Conservation (phyloP, 2,113 vertebrate species). For the Carassius auratus region DNA sequence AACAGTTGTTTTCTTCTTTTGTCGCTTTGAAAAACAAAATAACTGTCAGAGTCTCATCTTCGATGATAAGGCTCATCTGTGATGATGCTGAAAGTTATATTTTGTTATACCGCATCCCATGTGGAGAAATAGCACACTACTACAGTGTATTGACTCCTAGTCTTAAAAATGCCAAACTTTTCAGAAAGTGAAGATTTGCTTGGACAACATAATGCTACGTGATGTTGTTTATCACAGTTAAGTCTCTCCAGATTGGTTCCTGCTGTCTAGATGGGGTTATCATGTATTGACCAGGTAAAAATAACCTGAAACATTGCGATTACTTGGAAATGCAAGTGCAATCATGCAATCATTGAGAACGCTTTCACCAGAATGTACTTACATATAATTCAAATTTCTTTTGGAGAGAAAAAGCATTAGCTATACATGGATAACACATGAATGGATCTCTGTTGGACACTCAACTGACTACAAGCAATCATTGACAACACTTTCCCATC, state of each 20-base stretch:
- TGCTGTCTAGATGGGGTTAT: slow-evolving; percentile 12
- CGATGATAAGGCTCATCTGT: too few species aligned
- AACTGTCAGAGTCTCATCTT: too few species aligned
- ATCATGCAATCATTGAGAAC: not conserved
- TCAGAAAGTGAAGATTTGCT: not conserved
- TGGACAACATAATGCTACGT: not conserved
- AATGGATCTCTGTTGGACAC: not conserved
- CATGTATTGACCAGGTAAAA: slow-evolving; percentile 11
- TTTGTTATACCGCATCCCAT: slow-evolving; percentile 12
- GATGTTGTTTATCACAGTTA: not conserved
- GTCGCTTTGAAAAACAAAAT: too few species aligned
- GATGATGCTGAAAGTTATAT: slow-evolving; percentile 2
- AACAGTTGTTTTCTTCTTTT: too few species aligned
- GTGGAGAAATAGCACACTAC: slow-evolving; percentile 10
- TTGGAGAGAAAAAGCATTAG: not conserved
- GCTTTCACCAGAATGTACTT: not conserved
- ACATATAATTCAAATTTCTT: slow-evolving; percentile 1
- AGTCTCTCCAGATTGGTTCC: not conserved
- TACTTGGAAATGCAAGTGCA: not conserved
- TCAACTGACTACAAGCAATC: not conserved
- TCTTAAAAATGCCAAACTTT: not conserved
- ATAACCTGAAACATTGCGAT: slow-evolving; percentile 2
- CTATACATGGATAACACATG: not conserved
- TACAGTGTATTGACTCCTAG: not conserved
- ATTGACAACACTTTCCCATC: not conserved